These are phyloP conservation scores for Buceros bicornis DNA, from an alignment of 2,797 vertebrate species.

Conservation along the genomic window DNA sequence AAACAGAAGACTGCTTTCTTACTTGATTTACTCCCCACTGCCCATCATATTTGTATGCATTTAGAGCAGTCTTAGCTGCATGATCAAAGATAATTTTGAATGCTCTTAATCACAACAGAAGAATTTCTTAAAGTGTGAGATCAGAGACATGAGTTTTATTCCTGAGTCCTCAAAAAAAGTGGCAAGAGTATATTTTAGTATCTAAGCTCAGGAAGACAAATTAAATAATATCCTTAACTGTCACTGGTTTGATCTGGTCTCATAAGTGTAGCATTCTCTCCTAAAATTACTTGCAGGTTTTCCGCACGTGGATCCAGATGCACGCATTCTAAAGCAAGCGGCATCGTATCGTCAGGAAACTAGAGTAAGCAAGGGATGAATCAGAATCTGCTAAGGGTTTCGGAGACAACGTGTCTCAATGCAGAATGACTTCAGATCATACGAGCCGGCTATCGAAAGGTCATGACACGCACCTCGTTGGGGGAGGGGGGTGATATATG, in stretches of 20 bases:
- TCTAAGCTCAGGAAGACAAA: not conserved
- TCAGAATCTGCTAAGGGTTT: not conserved
- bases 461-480: not conserved
- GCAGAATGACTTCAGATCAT: not conserved
- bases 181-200: not conserved
- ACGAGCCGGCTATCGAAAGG: not conserved
- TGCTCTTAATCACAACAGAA: not conserved
- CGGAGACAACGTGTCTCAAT: not conserved
- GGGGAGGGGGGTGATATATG: not conserved
- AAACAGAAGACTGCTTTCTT: not conserved
- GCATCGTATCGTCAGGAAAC: not conserved
- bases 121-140: not conserved
- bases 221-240: not conserved
- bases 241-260: not conserved
- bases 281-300: not conserved
- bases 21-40: not conserved
- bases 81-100: not conserved
- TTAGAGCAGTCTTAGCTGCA: not conserved
- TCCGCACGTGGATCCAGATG: not conserved
- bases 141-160: not conserved
- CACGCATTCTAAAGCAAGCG: not conserved
- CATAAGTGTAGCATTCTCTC: rapidly evolving
- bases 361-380: not conserved
- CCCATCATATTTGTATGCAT: not conserved
- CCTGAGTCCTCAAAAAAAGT: not conserved